A percentile compares a stretch with the other conserved stretches of the same genome.
Conservation (phyloP, 1,140 invertebrate genomes). For the Ips nitidus region DNA sequence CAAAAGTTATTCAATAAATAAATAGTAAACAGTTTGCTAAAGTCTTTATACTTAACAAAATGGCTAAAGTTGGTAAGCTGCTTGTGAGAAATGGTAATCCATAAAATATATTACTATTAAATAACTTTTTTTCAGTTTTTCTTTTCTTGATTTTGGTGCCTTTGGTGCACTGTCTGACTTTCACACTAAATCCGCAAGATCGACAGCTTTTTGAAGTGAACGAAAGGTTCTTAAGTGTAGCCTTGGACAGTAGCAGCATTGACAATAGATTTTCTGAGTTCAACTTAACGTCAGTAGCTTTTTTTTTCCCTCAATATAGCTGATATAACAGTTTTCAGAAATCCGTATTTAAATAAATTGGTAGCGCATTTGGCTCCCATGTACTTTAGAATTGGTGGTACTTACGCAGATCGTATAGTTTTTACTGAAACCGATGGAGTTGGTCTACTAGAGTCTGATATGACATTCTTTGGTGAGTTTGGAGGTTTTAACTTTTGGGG, state of each 20-base stretch:
- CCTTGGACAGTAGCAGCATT: conserved; percentile 46
- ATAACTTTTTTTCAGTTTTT: background rate
- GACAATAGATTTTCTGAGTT: conserved; percentile 43
- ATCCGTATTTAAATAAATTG: conserved; percentile 7
- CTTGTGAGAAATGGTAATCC: no score
- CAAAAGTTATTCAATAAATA: no score
- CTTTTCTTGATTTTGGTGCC: background rate
- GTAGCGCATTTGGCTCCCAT: conserved; percentile 51
- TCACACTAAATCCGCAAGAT: background rate
- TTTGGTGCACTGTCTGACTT: background rate
- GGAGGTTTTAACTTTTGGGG: background rate
- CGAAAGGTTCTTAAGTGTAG: conserved; percentile 46
- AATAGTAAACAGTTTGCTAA: no score
- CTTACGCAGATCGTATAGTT: conserved; percentile 53
- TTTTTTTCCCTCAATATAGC: background rate
- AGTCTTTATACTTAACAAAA: no score
- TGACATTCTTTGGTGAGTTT: conserved; percentile 4
- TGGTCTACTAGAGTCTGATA: background rate
- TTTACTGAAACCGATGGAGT: conserved; percentile 5
- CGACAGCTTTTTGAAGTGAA: conserved; percentile 12
- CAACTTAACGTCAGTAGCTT: conserved; percentile 41
- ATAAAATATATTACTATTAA: no score
- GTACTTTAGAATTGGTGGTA: conserved; percentile 66
- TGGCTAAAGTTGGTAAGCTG: no score
- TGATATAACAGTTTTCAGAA: background rate